phyloP scores from a whole-genome alignment of 2,797 vertebrate genomes.

The Phyllotis vaccarum region DNA sequence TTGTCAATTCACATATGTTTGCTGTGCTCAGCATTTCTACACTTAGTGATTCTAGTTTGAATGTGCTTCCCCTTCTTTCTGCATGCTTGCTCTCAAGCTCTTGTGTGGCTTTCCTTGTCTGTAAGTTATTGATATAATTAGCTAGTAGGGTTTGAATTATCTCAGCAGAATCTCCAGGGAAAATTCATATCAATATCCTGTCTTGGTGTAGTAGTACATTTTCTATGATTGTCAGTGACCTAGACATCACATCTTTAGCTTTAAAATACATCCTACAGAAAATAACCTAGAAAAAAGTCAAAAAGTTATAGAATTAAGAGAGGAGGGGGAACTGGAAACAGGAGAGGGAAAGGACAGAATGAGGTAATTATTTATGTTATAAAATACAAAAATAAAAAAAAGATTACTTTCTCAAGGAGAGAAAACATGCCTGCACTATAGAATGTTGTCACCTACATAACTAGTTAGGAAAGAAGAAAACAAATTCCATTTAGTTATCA shows the following conservation, averaged over 20 bases:
- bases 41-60: constrained; percentile 7
- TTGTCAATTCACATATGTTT: constrained; percentile 61
- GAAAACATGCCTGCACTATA: not conserved
- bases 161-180: not conserved
- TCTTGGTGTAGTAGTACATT: not conserved
- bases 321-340: too few relatives aligned
- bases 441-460: not conserved
- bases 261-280: not conserved
- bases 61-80: not conserved
- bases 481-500: not conserved
- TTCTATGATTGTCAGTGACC: not conserved
- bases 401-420: too few relatives aligned
- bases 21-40: constrained; percentile 68
- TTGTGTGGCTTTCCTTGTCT: not conserved
- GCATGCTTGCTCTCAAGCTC: not conserved
- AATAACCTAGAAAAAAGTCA: not conserved
- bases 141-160: not conserved
- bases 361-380: not conserved
- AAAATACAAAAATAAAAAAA: not conserved
- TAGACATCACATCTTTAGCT: not conserved
- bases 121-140: constrained; percentile 40
- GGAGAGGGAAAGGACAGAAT: not conserved
- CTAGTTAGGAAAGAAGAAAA: not conserved
- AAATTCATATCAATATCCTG: constrained; percentile 51
- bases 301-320: not conserved